Evolutionary conservation across 2,888 invertebrate species (phyloP).

Genomic region (Lysandra bellargus): DNA sequence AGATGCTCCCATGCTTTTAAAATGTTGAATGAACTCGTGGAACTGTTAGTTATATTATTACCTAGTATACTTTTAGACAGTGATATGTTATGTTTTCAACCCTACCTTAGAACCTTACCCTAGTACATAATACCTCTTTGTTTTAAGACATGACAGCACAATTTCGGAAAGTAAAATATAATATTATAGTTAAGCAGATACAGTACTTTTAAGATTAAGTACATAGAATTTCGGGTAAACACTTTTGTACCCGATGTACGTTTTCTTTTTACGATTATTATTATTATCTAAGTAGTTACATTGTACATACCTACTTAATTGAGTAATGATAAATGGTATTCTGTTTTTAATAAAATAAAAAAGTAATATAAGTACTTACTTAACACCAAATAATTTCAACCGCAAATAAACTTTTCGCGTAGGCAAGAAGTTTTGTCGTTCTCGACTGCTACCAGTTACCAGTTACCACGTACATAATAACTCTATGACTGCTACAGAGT

Average conservation of each 20-base stretch:
- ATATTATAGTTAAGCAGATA: too few species aligned
- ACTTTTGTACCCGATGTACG: neutral
- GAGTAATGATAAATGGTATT: neutral
- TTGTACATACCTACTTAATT: neutral
- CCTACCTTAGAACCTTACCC: too few species aligned
- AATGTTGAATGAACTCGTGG: slow-evolving; percentile 42
- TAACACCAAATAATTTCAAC: too few species aligned
- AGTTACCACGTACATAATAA: too few species aligned
- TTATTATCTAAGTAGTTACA: neutral
- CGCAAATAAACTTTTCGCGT: neutral
- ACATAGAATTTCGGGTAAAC: neutral
- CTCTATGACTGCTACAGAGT: too few species aligned
- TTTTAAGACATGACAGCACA: neutral
- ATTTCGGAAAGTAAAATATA: neutral
- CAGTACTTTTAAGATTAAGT: too few species aligned
- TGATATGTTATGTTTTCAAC: too few species aligned
- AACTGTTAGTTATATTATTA: neutral
- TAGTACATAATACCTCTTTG: too few species aligned
- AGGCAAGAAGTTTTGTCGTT: neutral
- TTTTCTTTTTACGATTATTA: neutral
- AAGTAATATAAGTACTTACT: too few species aligned
- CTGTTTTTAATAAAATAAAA: neutral
- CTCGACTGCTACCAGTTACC: neutral
- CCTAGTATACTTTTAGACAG: neutral
- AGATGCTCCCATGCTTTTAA: slow-evolving; percentile 56